Evolutionary conservation across 2,113 vertebrate species (phyloP).

Genomic region (Ariopsis seemanni): DNA sequence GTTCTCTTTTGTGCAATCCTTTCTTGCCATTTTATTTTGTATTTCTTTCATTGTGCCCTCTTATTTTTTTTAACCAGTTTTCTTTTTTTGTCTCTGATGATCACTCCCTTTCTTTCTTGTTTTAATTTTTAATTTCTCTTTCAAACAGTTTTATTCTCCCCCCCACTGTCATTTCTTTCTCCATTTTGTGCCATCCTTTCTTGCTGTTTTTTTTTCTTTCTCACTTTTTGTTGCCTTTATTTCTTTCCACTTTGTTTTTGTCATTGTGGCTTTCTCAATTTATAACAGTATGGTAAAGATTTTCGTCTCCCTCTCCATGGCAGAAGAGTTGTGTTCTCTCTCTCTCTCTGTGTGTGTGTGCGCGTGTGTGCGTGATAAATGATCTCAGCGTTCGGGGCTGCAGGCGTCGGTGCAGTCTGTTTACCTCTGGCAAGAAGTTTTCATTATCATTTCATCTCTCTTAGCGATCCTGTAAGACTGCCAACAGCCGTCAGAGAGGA

Average conservation of each 20-base stretch:
- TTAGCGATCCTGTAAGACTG: constrained; percentile 70
- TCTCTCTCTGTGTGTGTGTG: background rate
- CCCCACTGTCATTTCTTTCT: background rate
- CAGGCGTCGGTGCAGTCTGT: constrained; percentile 51
- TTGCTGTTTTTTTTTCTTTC: background rate
- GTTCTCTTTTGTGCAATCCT: too few species aligned
- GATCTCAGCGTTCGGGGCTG: constrained; percentile 15
- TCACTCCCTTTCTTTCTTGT: background rate
- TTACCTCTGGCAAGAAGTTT: constrained; percentile 59
- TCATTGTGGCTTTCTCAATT: background rate
- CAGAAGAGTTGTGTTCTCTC: background rate
- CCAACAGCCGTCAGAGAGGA: constrained; percentile 58
- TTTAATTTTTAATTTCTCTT: background rate
- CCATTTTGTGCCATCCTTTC: background rate
- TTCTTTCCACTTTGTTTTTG: background rate
- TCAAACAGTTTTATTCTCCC: background rate
- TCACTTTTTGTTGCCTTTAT: background rate
- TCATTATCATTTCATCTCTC: constrained; percentile 61
- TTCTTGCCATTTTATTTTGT: too few species aligned
- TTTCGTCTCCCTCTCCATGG: background rate
- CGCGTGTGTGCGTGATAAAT: constrained; percentile 11
- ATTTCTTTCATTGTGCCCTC: too few species aligned
- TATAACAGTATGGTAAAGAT: background rate
- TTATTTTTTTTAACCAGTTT: too few species aligned
- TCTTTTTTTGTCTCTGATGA: too few species aligned